phyloP scores from a whole-genome alignment of 2,113 vertebrate species.

The Actenoides hombroni region DNA sequence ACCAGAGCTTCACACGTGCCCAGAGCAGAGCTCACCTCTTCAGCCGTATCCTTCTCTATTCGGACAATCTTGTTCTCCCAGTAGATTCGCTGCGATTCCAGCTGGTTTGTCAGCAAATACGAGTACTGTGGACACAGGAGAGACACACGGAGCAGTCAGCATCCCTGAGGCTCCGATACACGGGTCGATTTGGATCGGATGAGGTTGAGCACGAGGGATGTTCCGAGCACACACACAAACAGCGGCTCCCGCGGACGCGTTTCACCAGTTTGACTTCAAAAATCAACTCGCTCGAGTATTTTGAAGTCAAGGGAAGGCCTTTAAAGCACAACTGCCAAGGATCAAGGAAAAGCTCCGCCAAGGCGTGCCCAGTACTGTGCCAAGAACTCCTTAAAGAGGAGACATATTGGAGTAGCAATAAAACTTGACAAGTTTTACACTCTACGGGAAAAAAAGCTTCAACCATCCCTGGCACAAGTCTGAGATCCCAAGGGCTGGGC shows the following conservation, averaged over 20 bases:
- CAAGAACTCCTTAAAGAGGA: neutral
- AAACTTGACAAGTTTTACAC: neutral
- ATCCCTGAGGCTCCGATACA: neutral
- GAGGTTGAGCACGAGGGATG: neutral
- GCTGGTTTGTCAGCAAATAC: conserved; percentile 93
- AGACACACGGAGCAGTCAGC: neutral
- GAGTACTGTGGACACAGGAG: conserved; percentile 83
- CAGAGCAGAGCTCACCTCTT: conserved; percentile 82
- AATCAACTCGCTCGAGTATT: neutral
- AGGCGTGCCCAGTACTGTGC: neutral
- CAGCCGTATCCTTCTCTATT: conserved; percentile 94
- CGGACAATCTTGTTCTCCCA: conserved; percentile 99
- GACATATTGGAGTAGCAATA: neutral
- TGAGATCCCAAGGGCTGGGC: neutral
- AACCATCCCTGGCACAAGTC: neutral
- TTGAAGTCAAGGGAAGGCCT: neutral
- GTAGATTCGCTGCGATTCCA: conserved; percentile 96
- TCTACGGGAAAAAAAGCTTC: neutral
- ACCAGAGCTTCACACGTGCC: neutral
- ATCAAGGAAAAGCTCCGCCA: neutral
- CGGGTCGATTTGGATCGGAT: neutral
- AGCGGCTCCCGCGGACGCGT: neutral
- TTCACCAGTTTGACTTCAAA: neutral
- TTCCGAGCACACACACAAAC: neutral
- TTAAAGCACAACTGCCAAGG: neutral